Percentiles rank a stretch among this genome's conserved stretches.
Conservation (phyloP, 1,140 invertebrate species). For the Bombus affinis region DNA sequence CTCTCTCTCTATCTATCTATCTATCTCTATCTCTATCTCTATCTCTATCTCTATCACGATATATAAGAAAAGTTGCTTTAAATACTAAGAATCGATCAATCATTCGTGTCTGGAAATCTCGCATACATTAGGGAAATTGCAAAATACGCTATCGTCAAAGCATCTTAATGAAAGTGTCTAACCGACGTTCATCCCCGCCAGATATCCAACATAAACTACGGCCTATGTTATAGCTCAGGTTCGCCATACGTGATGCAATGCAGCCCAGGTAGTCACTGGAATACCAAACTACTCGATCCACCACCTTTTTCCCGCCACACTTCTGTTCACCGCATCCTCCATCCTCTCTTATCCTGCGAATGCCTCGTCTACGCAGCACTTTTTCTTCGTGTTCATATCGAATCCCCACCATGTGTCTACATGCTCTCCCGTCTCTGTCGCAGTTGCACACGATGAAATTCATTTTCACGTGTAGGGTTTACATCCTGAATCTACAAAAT, state of each 20-base stretch:
- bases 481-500: slow-evolving; percentile 74
- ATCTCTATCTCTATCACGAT: neutral
- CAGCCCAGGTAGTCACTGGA: slow-evolving; percentile 67
- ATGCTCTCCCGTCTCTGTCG: slow-evolving; percentile 27
- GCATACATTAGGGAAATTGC: neutral
- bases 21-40: too few species aligned
- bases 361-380: slow-evolving; percentile 43
- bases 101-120: neutral
- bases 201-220: slow-evolving; percentile 71
- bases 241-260: slow-evolving; percentile 77
- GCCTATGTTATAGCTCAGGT: slow-evolving; percentile 69
- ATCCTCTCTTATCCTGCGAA: neutral
- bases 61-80: neutral
- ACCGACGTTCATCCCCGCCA: slow-evolving; percentile 42
- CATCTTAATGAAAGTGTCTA: slow-evolving; percentile 61
- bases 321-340: slow-evolving; percentile 35
- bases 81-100: neutral
- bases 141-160: slow-evolving; percentile 8
- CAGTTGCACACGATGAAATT: slow-evolving; percentile 72
- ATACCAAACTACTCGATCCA: slow-evolving; percentile 73
- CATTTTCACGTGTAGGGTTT: slow-evolving; percentile 72
- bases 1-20: neutral
- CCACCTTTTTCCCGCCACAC: slow-evolving; percentile 34
- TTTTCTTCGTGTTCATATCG: slow-evolving; percentile 58
- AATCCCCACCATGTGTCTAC: slow-evolving; percentile 55